Conservation (phyloP, 37 sponge, comb jelly and placozoan genomes). For the Amphimedon queenslandica region DNA sequence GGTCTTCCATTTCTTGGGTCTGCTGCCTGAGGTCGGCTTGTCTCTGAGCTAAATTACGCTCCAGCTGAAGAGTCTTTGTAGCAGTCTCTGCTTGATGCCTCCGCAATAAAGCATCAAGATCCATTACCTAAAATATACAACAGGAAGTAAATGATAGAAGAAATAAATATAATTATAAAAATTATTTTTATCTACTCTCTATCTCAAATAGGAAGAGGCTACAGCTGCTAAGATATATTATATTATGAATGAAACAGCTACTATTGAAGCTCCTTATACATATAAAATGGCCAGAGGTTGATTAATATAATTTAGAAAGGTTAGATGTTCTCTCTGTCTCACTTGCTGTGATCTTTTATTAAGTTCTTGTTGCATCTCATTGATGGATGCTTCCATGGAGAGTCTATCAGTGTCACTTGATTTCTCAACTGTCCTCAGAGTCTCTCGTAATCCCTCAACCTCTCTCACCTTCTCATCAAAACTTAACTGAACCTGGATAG, state of each 20-base stretch:
- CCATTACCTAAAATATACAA: slow-evolving; percentile 35
- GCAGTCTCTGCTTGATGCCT: slow-evolving; percentile 73
- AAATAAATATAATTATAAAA: no score
- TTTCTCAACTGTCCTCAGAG: no score
- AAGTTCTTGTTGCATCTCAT: slow-evolving; percentile 52
- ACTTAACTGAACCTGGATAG: slow-evolving; percentile 16
- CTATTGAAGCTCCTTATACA: no score
- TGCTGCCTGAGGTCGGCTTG: slow-evolving; percentile 52
- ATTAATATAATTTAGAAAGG: no score
- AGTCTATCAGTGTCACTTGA: no score
- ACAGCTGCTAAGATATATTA: no score
- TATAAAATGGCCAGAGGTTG: no score
- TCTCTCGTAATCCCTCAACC: slow-evolving; percentile 7
- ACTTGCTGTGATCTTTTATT: slow-evolving; percentile 61
- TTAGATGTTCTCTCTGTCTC: no score
- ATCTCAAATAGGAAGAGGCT: no score
- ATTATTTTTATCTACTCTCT: no score
- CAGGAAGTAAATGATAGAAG: neutral
- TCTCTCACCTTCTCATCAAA: slow-evolving; percentile 16
- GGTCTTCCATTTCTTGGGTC: slow-evolving; percentile 59
- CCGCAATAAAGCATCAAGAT: slow-evolving; percentile 56
- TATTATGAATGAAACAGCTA: no score
- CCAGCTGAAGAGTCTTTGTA: slow-evolving; percentile 55
- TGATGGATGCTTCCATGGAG: no score
- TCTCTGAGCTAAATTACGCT: slow-evolving; percentile 49